Evolutionary conservation across 2,888 invertebrate genomes (phyloP), one percentile per base, ranked within the genome.

Genomic region (Slavum lentiscoides): DNA sequence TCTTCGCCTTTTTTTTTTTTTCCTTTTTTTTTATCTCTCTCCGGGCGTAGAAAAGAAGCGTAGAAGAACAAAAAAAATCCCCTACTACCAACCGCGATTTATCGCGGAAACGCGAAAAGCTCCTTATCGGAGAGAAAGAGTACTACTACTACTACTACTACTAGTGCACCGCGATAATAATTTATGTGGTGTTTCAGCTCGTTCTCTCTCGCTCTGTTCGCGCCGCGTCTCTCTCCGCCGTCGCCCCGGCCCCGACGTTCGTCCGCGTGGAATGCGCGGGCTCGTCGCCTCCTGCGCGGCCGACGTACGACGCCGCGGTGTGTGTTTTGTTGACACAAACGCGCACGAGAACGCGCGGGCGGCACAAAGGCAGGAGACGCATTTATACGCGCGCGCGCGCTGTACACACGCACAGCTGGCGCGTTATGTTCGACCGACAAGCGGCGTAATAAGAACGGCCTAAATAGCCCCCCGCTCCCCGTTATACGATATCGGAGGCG

Each of bases 381-480:
- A 67, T 75, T 74, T 74, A 67, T 64, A 74, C 39, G 21, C 17
- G 55, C 37, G 64, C n/a, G n/a, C n/a, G n/a, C n/a, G n/a, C n/a
- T n/a, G n/a, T n/a, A n/a, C n/a, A n/a, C n/a, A n/a, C n/a, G n/a
- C 30, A 30, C 30, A 30, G 30, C 61, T 58, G 80, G n/a, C n/a
- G n/a, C n/a, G n/a, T n/a, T n/a, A n/a, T n/a, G n/a, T n/a, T n/a
- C n/a, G n/a, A n/a, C n/a, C n/a, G n/a, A n/a, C n/a, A n/a, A n/a
- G n/a, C n/a, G n/a, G n/a, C n/a, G 70, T 80, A 80, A 80, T 80
- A 80, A 80, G 67, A 75, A 75, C 75, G 70, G 80, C 70, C 80
- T 80, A 80, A 80, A 80, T 80, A 80, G 30, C 30, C 30, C 2
- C 30, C 30, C 2, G 30, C 70, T 61, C 64, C 70, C 64, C 70